Conservation (phyloP, 2,113 vertebrate genomes). For the Cololabis saira region DNA sequence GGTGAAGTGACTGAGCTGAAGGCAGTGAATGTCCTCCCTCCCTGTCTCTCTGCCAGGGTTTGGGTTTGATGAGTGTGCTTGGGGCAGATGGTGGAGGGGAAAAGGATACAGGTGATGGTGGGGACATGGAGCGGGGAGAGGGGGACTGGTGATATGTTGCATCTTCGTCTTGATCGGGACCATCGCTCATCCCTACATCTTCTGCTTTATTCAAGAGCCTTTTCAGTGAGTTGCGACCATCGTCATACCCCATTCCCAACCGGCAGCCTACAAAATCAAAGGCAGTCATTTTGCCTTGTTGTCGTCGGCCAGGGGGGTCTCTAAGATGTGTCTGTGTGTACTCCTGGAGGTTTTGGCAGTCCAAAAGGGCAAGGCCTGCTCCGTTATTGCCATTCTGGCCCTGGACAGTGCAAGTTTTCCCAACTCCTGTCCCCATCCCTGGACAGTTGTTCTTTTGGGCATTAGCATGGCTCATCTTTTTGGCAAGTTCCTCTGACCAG, state of each 20-base stretch:
- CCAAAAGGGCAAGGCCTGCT: slow-evolving; percentile 76
- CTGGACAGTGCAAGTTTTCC: slow-evolving; percentile 53
- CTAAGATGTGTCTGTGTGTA: slow-evolving; percentile 76
- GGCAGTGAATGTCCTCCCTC: slow-evolving; percentile 79
- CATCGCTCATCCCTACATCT: slow-evolving; percentile 59
- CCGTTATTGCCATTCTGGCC: slow-evolving; percentile 67
- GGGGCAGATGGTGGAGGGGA: slow-evolving; percentile 78
- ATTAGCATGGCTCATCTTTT: slow-evolving; percentile 83
- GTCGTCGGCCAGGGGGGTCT: slow-evolving; percentile 75
- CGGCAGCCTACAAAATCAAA: slow-evolving; percentile 81
- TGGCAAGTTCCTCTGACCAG: slow-evolving; percentile 86
- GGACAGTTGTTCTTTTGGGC: slow-evolving; percentile 71
- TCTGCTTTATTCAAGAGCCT: slow-evolving; percentile 78
- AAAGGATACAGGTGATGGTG: slow-evolving; percentile 76
- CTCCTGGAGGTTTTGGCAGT: slow-evolving; percentile 84
- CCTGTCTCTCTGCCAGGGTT: slow-evolving; percentile 76
- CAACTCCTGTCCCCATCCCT: slow-evolving; percentile 52
- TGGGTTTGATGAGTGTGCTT: slow-evolving; percentile 79
- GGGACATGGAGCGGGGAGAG: slow-evolving; percentile 64
- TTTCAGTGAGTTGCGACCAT: slow-evolving; percentile 76
- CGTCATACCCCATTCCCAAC: slow-evolving; percentile 60
- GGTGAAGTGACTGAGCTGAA: slow-evolving; percentile 80
- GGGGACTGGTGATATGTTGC: slow-evolving; percentile 67
- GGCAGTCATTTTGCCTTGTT: slow-evolving; percentile 83
- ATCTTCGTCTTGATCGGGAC: slow-evolving; percentile 63